These are phyloP conservation scores for Chloroceryle aenea DNA, from an alignment of 2,113 vertebrate genomes.

Conservation along the genomic window DNA sequence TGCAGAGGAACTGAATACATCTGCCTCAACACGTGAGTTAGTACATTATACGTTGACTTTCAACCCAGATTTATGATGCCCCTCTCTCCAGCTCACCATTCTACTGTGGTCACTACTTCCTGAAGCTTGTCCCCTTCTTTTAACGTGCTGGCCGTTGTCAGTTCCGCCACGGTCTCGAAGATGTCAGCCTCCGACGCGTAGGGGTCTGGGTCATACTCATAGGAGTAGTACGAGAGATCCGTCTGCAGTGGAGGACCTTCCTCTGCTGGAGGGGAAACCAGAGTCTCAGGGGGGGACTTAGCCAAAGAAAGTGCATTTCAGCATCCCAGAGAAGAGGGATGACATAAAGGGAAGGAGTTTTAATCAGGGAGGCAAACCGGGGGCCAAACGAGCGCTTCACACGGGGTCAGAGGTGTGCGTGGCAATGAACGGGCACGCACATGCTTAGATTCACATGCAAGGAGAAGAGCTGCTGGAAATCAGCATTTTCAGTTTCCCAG, in stretches of 20 bases:
- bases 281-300: neutral
- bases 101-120: slow-evolving; percentile 4
- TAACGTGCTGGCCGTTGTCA: slow-evolving; percentile 1
- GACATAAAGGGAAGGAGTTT: neutral
- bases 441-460: no score
- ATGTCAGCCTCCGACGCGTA: slow-evolving; percentile 73
- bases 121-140: neutral
- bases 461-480: neutral
- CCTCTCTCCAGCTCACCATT: slow-evolving; percentile 52
- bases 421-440: accelerated
- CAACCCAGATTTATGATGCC: neutral
- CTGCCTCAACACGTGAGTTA: neutral
- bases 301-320: neutral
- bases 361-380: neutral
- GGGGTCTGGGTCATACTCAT: slow-evolving; percentile 85
- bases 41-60: accelerated
- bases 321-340: neutral
- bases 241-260: slow-evolving; percentile 79
- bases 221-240: slow-evolving; percentile 88
- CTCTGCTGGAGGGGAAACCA: slow-evolving; percentile 67
- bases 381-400: neutral
- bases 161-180: slow-evolving; percentile 49
- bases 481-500: neutral
- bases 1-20: neutral
- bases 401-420: neutral